Evolutionary conservation across 2,797 vertebrate species (phyloP).

Genomic region (Streptopelia turtur): DNA sequence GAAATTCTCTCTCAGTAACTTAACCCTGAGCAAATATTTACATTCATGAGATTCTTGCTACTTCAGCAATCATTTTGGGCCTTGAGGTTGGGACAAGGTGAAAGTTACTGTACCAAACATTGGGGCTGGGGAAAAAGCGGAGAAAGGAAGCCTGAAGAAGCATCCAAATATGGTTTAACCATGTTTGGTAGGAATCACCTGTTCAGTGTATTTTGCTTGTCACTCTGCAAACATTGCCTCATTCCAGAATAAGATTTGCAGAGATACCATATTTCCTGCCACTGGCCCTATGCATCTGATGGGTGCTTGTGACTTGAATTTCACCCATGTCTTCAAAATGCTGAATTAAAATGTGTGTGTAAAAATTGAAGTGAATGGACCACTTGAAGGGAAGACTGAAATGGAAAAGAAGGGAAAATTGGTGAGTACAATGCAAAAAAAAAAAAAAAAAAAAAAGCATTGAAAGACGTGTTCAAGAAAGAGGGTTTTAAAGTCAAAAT

Average conservation of each 20-base stretch:
- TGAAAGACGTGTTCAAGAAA: not conserved
- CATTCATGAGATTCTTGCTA: conserved; percentile 62
- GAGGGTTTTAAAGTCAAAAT: not conserved
- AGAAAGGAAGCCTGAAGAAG: not conserved
- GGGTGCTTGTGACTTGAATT: not conserved
- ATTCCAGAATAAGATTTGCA: not conserved
- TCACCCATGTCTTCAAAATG: not conserved
- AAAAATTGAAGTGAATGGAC: not conserved
- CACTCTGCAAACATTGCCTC: not conserved
- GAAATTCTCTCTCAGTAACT: conserved; percentile 43
- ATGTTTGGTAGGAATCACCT: not conserved
- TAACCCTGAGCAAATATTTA: conserved; percentile 56
- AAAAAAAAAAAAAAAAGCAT: not conserved
- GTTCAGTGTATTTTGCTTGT: not conserved
- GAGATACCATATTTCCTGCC: not conserved
- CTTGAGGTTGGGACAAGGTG: not conserved
- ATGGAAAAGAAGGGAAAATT: not conserved
- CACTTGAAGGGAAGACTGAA: not conserved
- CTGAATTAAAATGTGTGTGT: not conserved
- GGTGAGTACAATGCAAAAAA: not conserved
- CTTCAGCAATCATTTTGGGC: conserved; percentile 24
- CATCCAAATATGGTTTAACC: not conserved
- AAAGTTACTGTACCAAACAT: not conserved
- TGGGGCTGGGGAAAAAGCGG: not conserved
- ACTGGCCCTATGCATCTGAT: not conserved